These are phyloP conservation scores for Leptoteleia sp. DNA, from an alignment of 1,140 invertebrate genomes.

Conservation along the genomic window DNA sequence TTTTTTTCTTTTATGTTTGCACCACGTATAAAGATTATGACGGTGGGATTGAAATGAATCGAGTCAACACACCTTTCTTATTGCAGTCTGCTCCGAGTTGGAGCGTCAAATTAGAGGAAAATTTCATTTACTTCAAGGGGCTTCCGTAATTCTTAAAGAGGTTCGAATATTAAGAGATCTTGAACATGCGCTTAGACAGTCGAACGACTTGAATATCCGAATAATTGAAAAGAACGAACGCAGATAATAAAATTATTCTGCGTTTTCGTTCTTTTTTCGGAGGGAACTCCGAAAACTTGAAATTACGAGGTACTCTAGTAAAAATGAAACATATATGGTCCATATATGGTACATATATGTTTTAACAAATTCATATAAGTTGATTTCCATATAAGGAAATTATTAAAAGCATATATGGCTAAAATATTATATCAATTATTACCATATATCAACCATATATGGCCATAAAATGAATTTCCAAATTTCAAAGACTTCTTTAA, in stretches of 20 bases:
- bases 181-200: slow-evolving; percentile 22
- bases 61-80: slow-evolving; percentile 37
- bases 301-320: too few species aligned
- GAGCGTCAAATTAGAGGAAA: slow-evolving; percentile 47
- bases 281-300: too few species aligned
- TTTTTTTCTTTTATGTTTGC: slow-evolving; percentile 5
- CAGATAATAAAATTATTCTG: background rate
- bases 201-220: background rate
- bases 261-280: background rate
- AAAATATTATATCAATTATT: too few species aligned
- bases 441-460: too few species aligned
- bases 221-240: slow-evolving; percentile 1
- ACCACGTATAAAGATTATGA: slow-evolving; percentile 12
- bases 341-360: too few species aligned
- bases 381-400: too few species aligned
- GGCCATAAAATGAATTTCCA: too few species aligned
- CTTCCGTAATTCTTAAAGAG: slow-evolving; percentile 42
- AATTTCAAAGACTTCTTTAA: too few species aligned
- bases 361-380: too few species aligned
- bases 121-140: slow-evolving; percentile 38
- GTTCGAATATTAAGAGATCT: slow-evolving; percentile 51
- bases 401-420: too few species aligned
- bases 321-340: too few species aligned
- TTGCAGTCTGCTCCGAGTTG: slow-evolving; percentile 21
- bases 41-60: slow-evolving; percentile 15